Evolutionary conservation across 2,113 vertebrate species (phyloP).

Genomic region (Campylomormyrus tamandua): DNA sequence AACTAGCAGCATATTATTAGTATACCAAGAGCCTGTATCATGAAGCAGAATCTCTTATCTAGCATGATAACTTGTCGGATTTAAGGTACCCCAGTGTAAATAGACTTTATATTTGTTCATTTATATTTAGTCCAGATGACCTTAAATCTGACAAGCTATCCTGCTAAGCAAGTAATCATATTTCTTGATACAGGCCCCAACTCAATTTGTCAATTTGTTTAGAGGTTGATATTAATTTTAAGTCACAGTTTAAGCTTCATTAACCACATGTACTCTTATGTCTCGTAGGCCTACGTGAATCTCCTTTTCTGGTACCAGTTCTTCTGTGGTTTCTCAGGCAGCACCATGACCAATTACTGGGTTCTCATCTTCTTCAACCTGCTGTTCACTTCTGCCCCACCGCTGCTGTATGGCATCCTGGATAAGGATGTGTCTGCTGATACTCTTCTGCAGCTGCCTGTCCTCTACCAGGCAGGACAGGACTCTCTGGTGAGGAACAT

Average conservation of each 20-base stretch:
- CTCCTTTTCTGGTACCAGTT: conserved; percentile 98
- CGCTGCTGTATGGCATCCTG: conserved; percentile 79
- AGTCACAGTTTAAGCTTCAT: background rate
- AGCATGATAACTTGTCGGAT: background rate
- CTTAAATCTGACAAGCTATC: background rate
- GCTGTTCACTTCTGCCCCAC: conserved; percentile 84
- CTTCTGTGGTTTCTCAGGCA: conserved; percentile 85
- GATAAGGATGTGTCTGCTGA: conserved; percentile 81
- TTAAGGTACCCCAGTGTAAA: background rate
- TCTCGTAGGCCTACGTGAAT: conserved; percentile 76
- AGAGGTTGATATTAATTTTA: background rate
- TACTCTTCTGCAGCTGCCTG: conserved; percentile 70
- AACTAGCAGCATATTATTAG: background rate
- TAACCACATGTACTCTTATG: background rate
- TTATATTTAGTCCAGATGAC: background rate
- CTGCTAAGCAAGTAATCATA: background rate
- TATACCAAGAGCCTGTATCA: background rate
- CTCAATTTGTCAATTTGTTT: background rate
- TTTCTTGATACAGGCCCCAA: background rate
- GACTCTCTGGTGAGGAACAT: conserved; percentile 62
- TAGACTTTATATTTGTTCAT: background rate
- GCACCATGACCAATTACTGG: conserved; percentile 89
- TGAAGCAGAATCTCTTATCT: background rate
- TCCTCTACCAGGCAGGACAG: conserved; percentile 79
- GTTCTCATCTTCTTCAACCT: conserved; percentile 95